Conservation (phyloP, 2,888 invertebrate genomes). For the Noctua janthe region DNA sequence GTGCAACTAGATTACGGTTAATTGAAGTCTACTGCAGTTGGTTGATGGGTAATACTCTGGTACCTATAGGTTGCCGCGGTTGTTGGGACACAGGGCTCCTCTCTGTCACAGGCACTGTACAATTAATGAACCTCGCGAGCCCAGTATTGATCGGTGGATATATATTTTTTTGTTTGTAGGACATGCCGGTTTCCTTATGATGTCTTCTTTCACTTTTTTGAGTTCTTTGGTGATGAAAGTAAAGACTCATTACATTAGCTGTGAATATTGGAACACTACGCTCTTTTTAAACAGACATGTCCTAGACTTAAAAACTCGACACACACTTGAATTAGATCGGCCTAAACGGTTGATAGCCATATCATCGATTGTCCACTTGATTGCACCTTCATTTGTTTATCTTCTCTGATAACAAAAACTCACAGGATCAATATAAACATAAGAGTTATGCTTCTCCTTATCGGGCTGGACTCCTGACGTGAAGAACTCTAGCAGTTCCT, state of each 20-base stretch:
- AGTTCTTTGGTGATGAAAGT: not conserved
- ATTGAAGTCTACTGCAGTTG: not conserved
- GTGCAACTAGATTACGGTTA: not conserved
- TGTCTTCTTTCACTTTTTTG: not conserved
- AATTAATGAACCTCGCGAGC: not conserved
- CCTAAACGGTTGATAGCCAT: not conserved
- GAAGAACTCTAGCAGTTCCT: constrained; percentile 87
- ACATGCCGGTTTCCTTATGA: not conserved
- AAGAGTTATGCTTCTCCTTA: constrained; percentile 90
- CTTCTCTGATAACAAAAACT: constrained; percentile 62
- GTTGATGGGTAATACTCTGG: not conserved
- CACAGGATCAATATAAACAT: constrained; percentile 91
- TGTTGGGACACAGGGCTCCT: not conserved
- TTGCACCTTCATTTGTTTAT: not conserved
- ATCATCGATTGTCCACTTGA: not conserved
- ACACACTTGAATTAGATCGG: not conserved
- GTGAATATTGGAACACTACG: not conserved
- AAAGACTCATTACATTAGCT: not conserved
- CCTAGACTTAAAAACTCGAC: not conserved
- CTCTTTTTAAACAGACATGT: not conserved
- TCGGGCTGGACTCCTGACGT: constrained; percentile 88
- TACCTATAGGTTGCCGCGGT: not conserved
- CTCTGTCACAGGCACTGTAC: not conserved
- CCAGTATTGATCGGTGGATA: not conserved
- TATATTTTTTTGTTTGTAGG: not conserved